These are phyloP conservation scores for Beris chalybata DNA, from an alignment of 2,888 invertebrate species.

Conservation along the genomic window DNA sequence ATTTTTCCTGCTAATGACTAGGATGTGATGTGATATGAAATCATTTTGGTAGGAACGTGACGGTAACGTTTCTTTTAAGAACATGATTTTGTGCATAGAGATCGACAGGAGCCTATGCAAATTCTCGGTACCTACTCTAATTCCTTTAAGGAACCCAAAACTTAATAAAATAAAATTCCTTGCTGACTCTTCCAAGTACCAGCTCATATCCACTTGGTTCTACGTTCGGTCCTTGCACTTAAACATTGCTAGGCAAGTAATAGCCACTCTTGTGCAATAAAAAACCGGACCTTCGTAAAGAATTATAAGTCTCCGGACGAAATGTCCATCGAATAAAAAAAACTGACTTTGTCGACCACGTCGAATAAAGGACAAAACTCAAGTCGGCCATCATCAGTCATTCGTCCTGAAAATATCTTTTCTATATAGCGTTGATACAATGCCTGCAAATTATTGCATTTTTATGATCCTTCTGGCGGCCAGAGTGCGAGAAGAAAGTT, in stretches of 20 bases:
- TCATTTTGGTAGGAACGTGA: too few species aligned
- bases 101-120: too few species aligned
- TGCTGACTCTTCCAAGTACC: constrained; percentile 16
- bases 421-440: constrained; percentile 35
- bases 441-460: constrained; percentile 44
- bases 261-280: constrained; percentile 31
- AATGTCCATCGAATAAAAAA: constrained; percentile 24
- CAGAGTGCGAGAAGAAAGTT: constrained; percentile 17
- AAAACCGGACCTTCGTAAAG: constrained; percentile 29
- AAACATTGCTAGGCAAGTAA: constrained; percentile 23
- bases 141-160: too few species aligned
- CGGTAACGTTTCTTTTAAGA: too few species aligned
- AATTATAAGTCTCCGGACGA: constrained; percentile 20
- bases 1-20: too few species aligned
- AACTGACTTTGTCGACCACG: constrained; percentile 1
- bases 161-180: constrained; percentile 9
- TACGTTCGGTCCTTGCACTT: constrained; percentile 8
- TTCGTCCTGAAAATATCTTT: constrained; percentile 23
- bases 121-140: too few species aligned
- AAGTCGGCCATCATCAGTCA: constrained; percentile 10
- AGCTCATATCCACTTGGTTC: constrained; percentile 18
- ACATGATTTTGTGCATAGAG: too few species aligned
- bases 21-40: too few species aligned
- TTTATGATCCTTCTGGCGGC: constrained; percentile 42
- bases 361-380: background rate